phyloP scores from a whole-genome alignment of 2,888 invertebrate species.

The Apodemia hepburni region DNA sequence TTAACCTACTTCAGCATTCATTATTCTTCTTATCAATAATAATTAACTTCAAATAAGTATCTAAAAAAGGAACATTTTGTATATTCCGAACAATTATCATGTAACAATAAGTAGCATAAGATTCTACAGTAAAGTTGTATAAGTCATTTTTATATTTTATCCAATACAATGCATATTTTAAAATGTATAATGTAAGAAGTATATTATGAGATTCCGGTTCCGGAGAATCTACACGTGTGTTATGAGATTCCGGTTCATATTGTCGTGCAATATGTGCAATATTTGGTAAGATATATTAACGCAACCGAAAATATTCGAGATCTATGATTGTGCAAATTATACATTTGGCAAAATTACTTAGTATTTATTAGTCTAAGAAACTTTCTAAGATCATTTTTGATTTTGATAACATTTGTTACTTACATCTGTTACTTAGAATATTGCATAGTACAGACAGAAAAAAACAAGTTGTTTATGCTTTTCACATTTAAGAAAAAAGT shows the following conservation, averaged over 20 bases:
- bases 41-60: slow-evolving; percentile 3
- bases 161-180: too few relatives aligned
- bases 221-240: too few relatives aligned
- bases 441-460: too few relatives aligned
- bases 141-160: background rate
- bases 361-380: too few relatives aligned
- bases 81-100: background rate
- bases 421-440: too few relatives aligned
- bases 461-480: too few relatives aligned
- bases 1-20: background rate
- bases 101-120: background rate
- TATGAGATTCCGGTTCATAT: background rate
- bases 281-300: background rate
- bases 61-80: background rate
- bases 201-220: background rate
- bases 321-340: too few relatives aligned
- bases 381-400: too few relatives aligned
- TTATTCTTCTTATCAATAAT: slow-evolving; percentile 6
- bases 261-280: background rate
- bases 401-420: too few relatives aligned
- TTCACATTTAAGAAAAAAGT: too few relatives aligned
- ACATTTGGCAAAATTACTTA: too few relatives aligned
- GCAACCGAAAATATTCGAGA: background rate
- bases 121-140: background rate
- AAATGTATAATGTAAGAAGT: too few relatives aligned